Evolutionary conservation across 2,113 vertebrate species (phyloP), one percentile per base, ranked within the genome.

Genomic region (Petrocephalus zakoni): DNA sequence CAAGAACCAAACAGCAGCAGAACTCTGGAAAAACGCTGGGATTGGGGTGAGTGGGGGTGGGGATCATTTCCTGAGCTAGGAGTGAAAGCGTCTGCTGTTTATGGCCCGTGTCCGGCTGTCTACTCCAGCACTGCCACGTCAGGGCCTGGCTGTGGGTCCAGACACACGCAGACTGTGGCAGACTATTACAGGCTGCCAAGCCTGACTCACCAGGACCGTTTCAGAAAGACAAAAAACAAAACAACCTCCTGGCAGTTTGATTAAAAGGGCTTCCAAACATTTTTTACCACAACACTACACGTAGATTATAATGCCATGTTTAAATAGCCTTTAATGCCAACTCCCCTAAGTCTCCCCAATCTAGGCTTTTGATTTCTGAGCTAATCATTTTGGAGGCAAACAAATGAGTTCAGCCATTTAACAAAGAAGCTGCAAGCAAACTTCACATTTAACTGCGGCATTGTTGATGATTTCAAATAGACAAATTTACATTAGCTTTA

Each of bases 121-220:
- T 55, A 85, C 56, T 75, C 87, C 87, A 87, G 87, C 49, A 78
- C 68, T 78, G 87, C 87, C 72, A 88, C 68, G 87, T 88, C 72
- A 37, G 72, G 87, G 64, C 51, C 68, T 19, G 13, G 46, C 87
- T 34, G 64, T 49, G 4, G 46, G 51, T 17, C 17, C 64, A 17
- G 46, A 29, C 87, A 87, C 10, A 58, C 11, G 10, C 34, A 25
- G 47, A 72, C 58, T 22, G 46, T 8, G 21, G 47, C 42, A 42
- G 21, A 64, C 84, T 53, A 11, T 17, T 85, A 56, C 84, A 29
- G 25, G 52, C 84, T 53, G 15, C 49, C 11, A 85, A 53, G 84
- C 84, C 84, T 85, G 47, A 85, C 29, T 29, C 56, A 87, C 34
- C 15, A 72, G 56, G 34, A 13, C 42, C 56, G 2, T 37, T 78